Conservation (phyloP, 2,888 invertebrate species). For the Aphodius sticticus region DNA sequence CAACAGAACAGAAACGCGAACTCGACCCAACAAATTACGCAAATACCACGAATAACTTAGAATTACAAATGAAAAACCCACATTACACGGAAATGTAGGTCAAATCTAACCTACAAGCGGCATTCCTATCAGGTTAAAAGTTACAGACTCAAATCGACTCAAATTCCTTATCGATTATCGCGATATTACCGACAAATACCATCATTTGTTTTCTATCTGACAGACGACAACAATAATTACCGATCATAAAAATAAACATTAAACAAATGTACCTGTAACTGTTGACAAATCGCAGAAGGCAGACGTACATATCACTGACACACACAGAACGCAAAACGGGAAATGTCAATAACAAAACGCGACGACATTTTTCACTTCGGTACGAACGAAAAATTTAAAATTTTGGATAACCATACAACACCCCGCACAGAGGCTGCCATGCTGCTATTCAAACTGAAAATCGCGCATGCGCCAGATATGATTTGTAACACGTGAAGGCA, state of each 20-base stretch:
- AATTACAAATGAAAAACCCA: conserved; percentile 36
- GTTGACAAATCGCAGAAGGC: not conserved
- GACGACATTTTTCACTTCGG: conserved; percentile 28
- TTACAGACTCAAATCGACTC: not conserved
- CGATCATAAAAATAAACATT: conserved; percentile 19
- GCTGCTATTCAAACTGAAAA: conserved; percentile 55
- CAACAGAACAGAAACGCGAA: not conserved
- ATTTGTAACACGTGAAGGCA: conserved; percentile 39
- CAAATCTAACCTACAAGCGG: conserved; percentile 49
- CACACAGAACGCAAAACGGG: not conserved
- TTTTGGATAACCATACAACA: conserved; percentile 50
- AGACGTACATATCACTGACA: conserved; percentile 5
- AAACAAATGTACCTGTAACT: conserved; percentile 7
- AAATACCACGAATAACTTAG: conserved; percentile 20
- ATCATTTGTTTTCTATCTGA: not conserved
- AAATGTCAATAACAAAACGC: not conserved
- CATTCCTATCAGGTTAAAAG: conserved; percentile 24
- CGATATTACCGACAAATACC: not conserved
- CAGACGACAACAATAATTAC: not conserved
- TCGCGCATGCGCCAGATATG: conserved; percentile 52
- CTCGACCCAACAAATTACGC: conserved; percentile 14
- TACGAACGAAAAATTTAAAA: conserved; percentile 35
- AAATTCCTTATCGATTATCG: not conserved
- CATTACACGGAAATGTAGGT: conserved; percentile 46
- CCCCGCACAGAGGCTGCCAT: conserved; percentile 55